Base-by-base conservation (phyloP, 2,797 vertebrate genomes). In the Pelobates cultripes region DNA sequence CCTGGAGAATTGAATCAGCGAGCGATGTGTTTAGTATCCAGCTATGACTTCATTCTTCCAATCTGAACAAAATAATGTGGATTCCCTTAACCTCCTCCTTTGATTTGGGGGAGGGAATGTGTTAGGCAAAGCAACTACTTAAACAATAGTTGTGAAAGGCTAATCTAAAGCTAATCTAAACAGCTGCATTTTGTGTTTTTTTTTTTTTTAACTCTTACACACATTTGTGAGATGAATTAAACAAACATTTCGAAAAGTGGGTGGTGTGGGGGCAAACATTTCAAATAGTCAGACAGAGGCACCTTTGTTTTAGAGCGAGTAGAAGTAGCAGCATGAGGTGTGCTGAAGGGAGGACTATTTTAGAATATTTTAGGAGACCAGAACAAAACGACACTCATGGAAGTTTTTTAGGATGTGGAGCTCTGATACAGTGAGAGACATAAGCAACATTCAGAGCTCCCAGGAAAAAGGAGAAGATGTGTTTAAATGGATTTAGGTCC, bases 41-140 rank as follows among this genome's bases (percentile, higher is more conserved):
- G 71, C 61, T 66, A 77, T 82, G 80, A 82, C 80, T 67, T 73
- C 69, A 82, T 45, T 72, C 60, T 72, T 47, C 57, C 74, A 71
- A 28, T 15, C 28, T 28, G 1, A 28, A 28, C 28, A 28, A 28
- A 28, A 28, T 28, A 28, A 28, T 28, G 28, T 28, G 28, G 28
- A 28, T 28, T 28, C 28, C 28, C 28, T 28, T 28, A 28, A 28
- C 28, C 57, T 4, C 15, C 74, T 47, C 57, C 60, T 71, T 60
- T 55, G 6, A 41, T 43, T 28, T 5, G 13, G n/a, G 64, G 67
- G 69, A 17, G 68, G 57, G 44, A 13, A 13, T 44, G n/a, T 40
- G 7, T 41, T 55, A 60, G 75, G 43, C 28, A 43, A 70, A 15
- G 53, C 47, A 51, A 47, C 60, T 45, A 12, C 5, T 75, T 4